phyloP scores from a whole-genome alignment of 2,888 invertebrate genomes.

The Troides helena region DNA sequence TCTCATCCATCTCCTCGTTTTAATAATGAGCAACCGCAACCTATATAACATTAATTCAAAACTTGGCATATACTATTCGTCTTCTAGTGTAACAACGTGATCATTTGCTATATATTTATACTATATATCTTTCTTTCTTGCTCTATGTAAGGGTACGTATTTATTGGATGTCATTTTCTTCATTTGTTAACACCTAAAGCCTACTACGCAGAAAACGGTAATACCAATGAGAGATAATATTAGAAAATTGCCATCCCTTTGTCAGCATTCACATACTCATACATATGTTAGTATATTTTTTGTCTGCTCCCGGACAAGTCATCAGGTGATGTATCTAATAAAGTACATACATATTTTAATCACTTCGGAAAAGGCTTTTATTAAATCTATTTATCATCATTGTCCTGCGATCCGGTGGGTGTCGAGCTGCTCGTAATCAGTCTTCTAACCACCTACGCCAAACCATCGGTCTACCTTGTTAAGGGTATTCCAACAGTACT shows the following conservation, averaged over 20 bases:
- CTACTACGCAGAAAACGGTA: conserved; percentile 4
- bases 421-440: no score
- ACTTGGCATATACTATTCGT: not conserved
- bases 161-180: not conserved
- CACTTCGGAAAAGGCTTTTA: not conserved
- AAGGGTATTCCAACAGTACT: no score
- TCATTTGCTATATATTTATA: not conserved
- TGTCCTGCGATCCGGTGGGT: no score
- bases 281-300: conserved; percentile 7
- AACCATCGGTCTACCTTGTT: no score
- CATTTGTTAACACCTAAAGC: conserved; percentile 11
- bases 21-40: not conserved
- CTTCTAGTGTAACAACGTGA: not conserved
- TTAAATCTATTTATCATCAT: no score
- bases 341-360: not conserved
- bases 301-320: not conserved
- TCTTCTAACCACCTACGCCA: no score
- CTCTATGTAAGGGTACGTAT: not conserved
- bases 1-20: no score
- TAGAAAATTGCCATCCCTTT: conserved; percentile 15
- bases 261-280: conserved; percentile 15
- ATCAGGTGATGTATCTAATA: not conserved
- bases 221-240: conserved; percentile 9
- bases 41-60: not conserved
- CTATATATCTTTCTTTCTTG: not conserved